Evolutionary conservation across 2,888 invertebrate species (phyloP).

Genomic region (Leucania comma): DNA sequence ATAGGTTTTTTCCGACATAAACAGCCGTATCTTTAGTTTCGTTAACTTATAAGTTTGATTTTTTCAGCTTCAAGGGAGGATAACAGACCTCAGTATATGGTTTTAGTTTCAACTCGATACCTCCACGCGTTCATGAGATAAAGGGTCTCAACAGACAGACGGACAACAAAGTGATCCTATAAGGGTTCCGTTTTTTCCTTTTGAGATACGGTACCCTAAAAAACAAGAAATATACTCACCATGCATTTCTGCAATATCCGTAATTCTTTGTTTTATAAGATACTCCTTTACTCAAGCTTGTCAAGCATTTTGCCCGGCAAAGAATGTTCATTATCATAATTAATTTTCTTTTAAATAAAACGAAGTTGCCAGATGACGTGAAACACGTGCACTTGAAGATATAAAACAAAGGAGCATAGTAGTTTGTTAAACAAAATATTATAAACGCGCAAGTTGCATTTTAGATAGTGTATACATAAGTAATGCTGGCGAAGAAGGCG

Average conservation of each 20-base stretch:
- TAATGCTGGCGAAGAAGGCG: too few relatives aligned
- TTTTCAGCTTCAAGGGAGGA: too few relatives aligned
- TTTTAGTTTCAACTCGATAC: too few relatives aligned
- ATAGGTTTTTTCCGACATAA: too few relatives aligned
- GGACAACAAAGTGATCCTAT: too few relatives aligned
- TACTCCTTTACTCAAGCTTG: conserved; percentile 5
- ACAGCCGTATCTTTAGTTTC: too few relatives aligned
- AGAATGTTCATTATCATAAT: conserved; percentile 24
- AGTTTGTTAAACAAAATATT: neutral
- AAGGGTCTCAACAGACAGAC: too few relatives aligned
- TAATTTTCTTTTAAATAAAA: conserved; percentile 2
- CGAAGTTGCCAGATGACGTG: neutral
- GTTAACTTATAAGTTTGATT: too few relatives aligned
- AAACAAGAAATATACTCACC: neutral
- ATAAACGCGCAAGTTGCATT: neutral
- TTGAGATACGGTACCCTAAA: neutral
- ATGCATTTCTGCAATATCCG: neutral
- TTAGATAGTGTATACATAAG: neutral
- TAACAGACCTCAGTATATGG: too few relatives aligned
- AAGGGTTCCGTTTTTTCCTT: too few relatives aligned
- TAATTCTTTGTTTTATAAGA: conserved; percentile 17
- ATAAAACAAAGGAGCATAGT: neutral
- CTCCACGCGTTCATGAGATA: too few relatives aligned
- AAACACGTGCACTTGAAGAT: conserved; percentile 11
- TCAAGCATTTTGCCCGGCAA: neutral